phyloP scores from a whole-genome alignment of 2,797 vertebrate species.

The Semaprochilodus insignis region DNA sequence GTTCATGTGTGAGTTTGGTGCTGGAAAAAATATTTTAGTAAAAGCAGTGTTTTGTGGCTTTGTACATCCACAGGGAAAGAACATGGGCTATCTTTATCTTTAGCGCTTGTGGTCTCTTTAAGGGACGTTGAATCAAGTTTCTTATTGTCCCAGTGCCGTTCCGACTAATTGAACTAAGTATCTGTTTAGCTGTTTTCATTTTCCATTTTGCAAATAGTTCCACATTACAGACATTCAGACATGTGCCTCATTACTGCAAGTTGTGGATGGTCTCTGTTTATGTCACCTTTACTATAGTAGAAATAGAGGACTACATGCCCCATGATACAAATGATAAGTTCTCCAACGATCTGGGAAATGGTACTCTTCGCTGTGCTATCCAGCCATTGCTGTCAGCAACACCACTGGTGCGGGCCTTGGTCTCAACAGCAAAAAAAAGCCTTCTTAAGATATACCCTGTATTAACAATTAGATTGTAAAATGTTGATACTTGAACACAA shows the following conservation, averaged over 20 bases:
- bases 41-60: not conserved
- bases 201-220: not conserved
- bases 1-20: constrained; percentile 38
- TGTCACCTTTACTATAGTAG: not conserved
- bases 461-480: too few species aligned
- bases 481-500: not conserved
- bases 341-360: too few species aligned
- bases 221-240: not conserved
- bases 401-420: not conserved
- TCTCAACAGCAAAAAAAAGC: not conserved
- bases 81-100: not conserved
- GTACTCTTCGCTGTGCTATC: not conserved
- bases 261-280: not conserved
- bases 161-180: not conserved
- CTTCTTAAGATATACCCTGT: too few species aligned
- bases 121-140: not conserved
- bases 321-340: not conserved
- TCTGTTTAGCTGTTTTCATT: not conserved
- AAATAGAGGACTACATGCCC: not conserved
- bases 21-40: constrained; percentile 14
- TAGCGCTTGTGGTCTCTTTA: not conserved
- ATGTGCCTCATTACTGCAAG: not conserved
- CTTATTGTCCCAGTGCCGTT: not conserved
- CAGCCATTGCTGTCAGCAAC: not conserved
- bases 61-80: not conserved